These are phyloP conservation scores for Danionella cerebrum DNA, from an alignment of 2,113 vertebrate genomes.

Conservation along the genomic window DNA sequence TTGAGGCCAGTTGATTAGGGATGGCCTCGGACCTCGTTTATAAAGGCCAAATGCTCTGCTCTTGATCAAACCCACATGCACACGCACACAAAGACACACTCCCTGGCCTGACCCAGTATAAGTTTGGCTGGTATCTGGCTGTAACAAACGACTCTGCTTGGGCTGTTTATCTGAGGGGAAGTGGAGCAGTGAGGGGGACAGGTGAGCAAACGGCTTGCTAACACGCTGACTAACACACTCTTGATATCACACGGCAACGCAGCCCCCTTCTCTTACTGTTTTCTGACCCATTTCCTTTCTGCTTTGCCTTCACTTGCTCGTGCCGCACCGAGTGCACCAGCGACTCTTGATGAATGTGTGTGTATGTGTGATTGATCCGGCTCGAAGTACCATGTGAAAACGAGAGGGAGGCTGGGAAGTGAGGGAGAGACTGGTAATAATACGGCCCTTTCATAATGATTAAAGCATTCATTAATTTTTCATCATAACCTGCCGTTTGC, in stretches of 20 bases:
- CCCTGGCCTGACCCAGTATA: conserved; percentile 7
- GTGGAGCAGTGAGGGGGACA: conserved; percentile 14
- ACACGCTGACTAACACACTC: conserved; percentile 22
- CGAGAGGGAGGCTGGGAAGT: conserved; percentile 51
- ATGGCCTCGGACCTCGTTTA: conserved; percentile 54
- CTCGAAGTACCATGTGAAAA: conserved; percentile 49
- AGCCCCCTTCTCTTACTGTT: conserved; percentile 18
- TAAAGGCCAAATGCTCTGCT: conserved; percentile 45
- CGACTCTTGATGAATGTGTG: conserved; percentile 7
- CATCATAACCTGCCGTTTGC: conserved; percentile 96
- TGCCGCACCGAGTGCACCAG: conserved; percentile 17
- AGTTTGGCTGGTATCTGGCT: conserved; percentile 39
- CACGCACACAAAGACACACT: conserved; percentile 22
- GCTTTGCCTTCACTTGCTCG: conserved; percentile 50
- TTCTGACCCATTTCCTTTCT: conserved; percentile 63
- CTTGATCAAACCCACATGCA: conserved; percentile 17
- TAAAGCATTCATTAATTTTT: conserved; percentile 98
- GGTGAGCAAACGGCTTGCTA: conserved; percentile 7
- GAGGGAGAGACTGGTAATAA: conserved; percentile 70
- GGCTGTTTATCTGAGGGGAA: conserved; percentile 22
- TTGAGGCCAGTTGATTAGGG: conserved; percentile 53
- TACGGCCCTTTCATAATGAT: conserved; percentile 90
- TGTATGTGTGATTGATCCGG: conserved; percentile 55
- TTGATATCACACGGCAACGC: neutral
- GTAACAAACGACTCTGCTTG: neutral